Evolutionary conservation across 2,113 vertebrate genomes (phyloP).

Genomic region (Lichenostomus cassidix): DNA sequence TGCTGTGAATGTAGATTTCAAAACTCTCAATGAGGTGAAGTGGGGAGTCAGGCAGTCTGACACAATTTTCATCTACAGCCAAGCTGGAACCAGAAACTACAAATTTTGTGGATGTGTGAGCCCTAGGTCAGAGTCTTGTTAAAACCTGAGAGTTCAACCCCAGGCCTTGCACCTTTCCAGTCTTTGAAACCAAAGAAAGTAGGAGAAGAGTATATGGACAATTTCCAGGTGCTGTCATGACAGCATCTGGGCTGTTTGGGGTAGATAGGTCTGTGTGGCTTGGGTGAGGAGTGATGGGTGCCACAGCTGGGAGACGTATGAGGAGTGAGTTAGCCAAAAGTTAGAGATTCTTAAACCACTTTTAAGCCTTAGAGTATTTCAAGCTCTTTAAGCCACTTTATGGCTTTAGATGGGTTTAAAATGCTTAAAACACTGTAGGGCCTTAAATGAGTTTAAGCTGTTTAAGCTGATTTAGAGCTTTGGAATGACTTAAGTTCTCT

Average conservation of each 20-base stretch:
- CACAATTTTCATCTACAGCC: background rate
- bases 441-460: constrained; percentile 36
- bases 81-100: background rate
- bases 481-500: constrained; percentile 42
- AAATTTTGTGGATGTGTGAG: background rate
- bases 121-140: background rate
- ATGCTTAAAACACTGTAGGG: constrained; percentile 56
- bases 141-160: background rate
- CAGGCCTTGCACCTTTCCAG: background rate
- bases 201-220: background rate
- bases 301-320: background rate
- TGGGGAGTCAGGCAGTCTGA: background rate
- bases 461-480: constrained; percentile 63
- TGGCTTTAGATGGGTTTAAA: constrained; percentile 61
- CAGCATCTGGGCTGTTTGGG: background rate
- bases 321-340: background rate
- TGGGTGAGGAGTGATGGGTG: background rate
- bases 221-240: background rate
- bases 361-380: constrained; percentile 24
- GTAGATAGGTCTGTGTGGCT: background rate
- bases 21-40: background rate
- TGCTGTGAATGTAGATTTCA: background rate
- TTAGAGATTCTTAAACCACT: constrained; percentile 10
- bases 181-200: background rate
- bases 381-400: constrained; percentile 44